Percentiles rank a stretch among this genome's conserved stretches.
These are phyloP conservation scores for Rhizomys pruinosus DNA, from an alignment of 2,113 vertebrate genomes.

Conservation along the genomic window DNA sequence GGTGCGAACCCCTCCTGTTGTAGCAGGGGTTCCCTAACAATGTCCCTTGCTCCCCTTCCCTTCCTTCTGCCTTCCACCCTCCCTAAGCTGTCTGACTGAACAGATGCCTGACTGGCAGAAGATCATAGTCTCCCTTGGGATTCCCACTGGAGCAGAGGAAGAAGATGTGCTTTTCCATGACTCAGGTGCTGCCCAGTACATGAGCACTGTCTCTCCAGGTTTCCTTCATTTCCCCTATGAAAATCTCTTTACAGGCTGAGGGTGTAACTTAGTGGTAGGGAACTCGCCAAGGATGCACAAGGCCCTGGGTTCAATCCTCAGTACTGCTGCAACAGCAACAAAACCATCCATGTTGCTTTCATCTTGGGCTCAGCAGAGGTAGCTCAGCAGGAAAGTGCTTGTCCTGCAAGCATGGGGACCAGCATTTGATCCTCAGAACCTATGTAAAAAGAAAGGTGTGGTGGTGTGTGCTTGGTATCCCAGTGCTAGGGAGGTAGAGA, in stretches of 20 bases:
- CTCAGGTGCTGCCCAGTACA: too few relatives aligned
- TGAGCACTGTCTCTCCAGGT: too few relatives aligned
- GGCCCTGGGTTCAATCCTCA: background rate
- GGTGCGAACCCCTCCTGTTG: background rate
- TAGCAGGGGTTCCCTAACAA: background rate
- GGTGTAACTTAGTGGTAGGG: too few relatives aligned
- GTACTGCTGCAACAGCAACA: background rate
- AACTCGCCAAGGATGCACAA: too few relatives aligned
- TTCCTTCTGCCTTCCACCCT: too few relatives aligned
- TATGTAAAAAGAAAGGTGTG: too few relatives aligned
- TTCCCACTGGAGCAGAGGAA: background rate
- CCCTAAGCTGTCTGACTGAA: background rate
- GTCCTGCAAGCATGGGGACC: background rate
- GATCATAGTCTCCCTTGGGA: too few relatives aligned
- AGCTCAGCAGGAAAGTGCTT: background rate
- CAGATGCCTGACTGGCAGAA: background rate
- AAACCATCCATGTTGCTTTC: background rate
- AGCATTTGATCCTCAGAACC: background rate
- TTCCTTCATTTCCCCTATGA: background rate
- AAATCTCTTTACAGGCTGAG: background rate
- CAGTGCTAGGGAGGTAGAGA: background rate
- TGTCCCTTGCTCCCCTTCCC: background rate
- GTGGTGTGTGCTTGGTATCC: background rate
- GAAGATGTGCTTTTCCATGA: too few relatives aligned
- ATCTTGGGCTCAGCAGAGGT: background rate